Evolutionary conservation across 1,140 invertebrate genomes (phyloP), one percentile per base, ranked within the genome.

Genomic region (Nebria ingens): DNA sequence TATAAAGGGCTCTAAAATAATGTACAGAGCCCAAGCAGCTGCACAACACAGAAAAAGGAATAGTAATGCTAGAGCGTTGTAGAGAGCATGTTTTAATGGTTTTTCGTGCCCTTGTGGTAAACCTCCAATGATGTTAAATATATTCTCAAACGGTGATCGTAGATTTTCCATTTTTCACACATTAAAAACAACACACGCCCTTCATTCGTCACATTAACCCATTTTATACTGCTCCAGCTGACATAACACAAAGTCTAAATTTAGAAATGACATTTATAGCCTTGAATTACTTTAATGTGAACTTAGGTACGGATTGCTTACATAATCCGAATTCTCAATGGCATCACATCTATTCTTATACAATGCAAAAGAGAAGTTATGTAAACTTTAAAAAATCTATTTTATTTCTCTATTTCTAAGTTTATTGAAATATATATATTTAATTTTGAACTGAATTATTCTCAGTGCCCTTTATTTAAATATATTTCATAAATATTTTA

Each of bases 1-100:
- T 15, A 97, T 79, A 72, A 97, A 98, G 0, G 93, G 91, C 65
- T 90, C 85, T 2, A 97, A 71, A 50, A 93, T 85, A 58, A 86
- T 81, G 66, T 91, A 94, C 13, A 95, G 77, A 2, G 89, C 87
- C 63, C 83, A 87, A 20, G 82, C 76, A 11, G 85, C 86, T 1
- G 78, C 79, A 63, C 79, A 80, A 59, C 81, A 79, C 40, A 86
- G 66, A 25, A 79, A 73, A 53, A 89, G 67, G 20, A 89, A 73
- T 58, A 86, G 77, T 38, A 89, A 68, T 11, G 89, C 88, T 21
- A 90, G 75, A 1, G 87, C 86, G 76, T 92, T 92, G 67, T 92
- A 92, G 64, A 92, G 79, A 0, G 88, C 87, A 67, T 90, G 84
- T 69, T 89, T 91, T 61, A 92, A 76, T n/a, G 87, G 86, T 70